Evolutionary conservation across 1,140 invertebrate species (phyloP), one percentile per base, ranked within the genome.

Genomic region (Nebria ingens): DNA sequence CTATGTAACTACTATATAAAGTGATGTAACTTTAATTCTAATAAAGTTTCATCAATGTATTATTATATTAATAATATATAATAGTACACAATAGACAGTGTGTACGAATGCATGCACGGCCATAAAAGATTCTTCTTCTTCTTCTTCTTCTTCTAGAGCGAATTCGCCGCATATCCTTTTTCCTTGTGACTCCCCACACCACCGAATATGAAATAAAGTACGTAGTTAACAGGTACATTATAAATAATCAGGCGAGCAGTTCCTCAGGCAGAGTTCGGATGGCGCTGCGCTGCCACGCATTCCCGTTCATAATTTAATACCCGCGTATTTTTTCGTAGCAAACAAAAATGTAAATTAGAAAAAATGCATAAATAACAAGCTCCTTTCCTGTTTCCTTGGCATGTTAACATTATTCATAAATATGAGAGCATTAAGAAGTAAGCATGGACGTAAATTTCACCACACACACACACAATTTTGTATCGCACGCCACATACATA

Each of bases 321-420:
- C 40, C 6, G 17, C 6, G 40, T 45, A 45, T 45, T 45, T 45
- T 45, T 45, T 6, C 40, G 15, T 17, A 17, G 40, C 40, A 45
- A 45, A 45, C 40, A 45, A 45, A 45, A 45, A 45, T 45, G 40
- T 45, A 45, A 45, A 45, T 45, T 45, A 45, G 40, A 45, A 45
- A 45, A 45, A 45, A 45, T 45, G 40, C 40, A 45, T 45, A 45
- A 45, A 45, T 45, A 45, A 45, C 40, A 45, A 45, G 40, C 40
- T 45, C 15, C 40, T 45, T 45, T 45, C 40, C 40, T 45, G 40
- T 45, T 45, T 45, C 40, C 40, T 45, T 45, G 40, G 40, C 40
- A 45, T 45, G 40, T 45, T 45, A 45, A 45, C 40, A 45, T 45
- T 45, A 11, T 45, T 45, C 40, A 45, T 45, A 45, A 45, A 45